Percentiles rank a stretch among this genome's conserved stretches.
Conservation (phyloP, 2,888 invertebrate species). For the Caradrina kadenii region DNA sequence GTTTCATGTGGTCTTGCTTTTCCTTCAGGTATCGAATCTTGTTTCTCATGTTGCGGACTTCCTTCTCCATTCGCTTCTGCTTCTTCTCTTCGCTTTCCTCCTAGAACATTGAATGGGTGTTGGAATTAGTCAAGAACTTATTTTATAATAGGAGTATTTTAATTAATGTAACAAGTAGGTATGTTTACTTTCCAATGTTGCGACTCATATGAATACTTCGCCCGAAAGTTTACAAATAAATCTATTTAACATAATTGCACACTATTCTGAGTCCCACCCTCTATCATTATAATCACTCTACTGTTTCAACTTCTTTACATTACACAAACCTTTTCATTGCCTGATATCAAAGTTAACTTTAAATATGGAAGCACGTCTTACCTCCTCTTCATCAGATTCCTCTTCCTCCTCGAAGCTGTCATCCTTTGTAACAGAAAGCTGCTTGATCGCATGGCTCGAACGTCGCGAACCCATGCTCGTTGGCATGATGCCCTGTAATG, state of each 20-base stretch:
- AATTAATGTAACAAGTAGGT: too few species aligned
- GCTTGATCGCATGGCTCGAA: slow-evolving; percentile 88
- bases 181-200: too few species aligned
- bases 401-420: slow-evolving; percentile 90
- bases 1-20: slow-evolving; percentile 94
- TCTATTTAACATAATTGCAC: too few species aligned
- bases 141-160: too few species aligned
- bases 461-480: slow-evolving; percentile 86
- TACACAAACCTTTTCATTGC: too few species aligned
- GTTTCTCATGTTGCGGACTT: slow-evolving; percentile 91
- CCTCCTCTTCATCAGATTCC: slow-evolving; percentile 89
- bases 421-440: slow-evolving; percentile 87
- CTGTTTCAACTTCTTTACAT: too few species aligned
- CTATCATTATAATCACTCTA: too few species aligned
- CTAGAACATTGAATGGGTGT: slow-evolving; percentile 67
- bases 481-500: slow-evolving; percentile 86
- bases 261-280: too few species aligned
- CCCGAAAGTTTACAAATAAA: too few species aligned
- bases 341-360: background rate
- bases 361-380: slow-evolving; percentile 60
- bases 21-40: slow-evolving; percentile 92
- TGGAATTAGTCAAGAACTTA: too few species aligned
- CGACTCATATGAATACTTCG: too few species aligned
- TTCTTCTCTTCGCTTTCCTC: slow-evolving; percentile 91
- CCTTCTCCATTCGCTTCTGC: slow-evolving; percentile 91